phyloP scores from a whole-genome alignment of 2,113 vertebrate genomes.

The Coptodon rendalli region DNA sequence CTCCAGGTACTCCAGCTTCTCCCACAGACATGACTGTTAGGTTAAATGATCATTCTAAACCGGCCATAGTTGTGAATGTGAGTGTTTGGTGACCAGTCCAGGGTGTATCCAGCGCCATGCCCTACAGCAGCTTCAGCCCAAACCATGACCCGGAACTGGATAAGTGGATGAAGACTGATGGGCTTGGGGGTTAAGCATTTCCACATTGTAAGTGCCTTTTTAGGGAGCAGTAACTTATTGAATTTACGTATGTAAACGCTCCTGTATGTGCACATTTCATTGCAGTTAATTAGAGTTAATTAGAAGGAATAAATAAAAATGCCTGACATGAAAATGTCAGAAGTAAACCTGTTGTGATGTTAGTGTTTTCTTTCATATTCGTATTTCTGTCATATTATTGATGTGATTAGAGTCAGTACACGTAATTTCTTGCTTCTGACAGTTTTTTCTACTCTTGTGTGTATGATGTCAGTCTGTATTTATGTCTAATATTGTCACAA shows the following conservation, averaged over 20 bases:
- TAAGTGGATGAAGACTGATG: neutral
- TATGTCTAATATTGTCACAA: neutral
- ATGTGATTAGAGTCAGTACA: neutral
- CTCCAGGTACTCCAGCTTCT: neutral
- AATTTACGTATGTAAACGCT: fast-evolving
- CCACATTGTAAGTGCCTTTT: neutral
- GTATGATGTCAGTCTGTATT: neutral
- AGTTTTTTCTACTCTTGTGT: neutral
- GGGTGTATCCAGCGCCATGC: neutral
- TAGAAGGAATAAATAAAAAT: neutral
- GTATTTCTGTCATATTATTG: neutral
- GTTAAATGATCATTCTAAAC: neutral
- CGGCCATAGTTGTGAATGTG: neutral
- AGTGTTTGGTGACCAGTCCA: neutral
- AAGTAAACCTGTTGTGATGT: neutral
- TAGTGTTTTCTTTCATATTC: neutral
- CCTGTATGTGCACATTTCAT: neutral
- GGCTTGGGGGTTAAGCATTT: neutral
- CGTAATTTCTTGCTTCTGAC: neutral
- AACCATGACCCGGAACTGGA: neutral
- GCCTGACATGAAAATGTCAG: neutral
- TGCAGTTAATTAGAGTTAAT: neutral
- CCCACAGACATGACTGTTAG: neutral
- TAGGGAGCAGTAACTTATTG: neutral
- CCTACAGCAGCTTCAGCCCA: neutral